Evolutionary conservation across 2,888 invertebrate genomes (phyloP).

Genomic region (Caenorhabditis doughertyi): DNA sequence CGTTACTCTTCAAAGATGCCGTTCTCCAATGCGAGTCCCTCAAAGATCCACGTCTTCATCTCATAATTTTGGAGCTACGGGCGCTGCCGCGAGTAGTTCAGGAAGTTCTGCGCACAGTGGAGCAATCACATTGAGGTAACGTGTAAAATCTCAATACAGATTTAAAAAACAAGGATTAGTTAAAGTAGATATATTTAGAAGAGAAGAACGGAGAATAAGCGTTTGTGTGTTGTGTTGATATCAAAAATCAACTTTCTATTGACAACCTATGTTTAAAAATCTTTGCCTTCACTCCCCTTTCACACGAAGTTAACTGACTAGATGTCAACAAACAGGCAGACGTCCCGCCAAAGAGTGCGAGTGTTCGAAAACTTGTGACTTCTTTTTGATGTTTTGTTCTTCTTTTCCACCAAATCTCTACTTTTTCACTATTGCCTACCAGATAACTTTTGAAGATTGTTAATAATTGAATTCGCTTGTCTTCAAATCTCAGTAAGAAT

Average conservation of each 20-base stretch:
- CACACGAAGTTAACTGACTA: conserved; percentile 38
- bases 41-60: conserved; percentile 64
- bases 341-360: conserved; percentile 5
- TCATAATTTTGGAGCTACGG: conserved; percentile 50
- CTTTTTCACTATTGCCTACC: not conserved
- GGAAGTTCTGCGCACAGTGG: conserved; percentile 44
- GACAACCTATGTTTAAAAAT: conserved; percentile 21
- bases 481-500: too few species aligned
- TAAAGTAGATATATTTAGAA: not conserved
- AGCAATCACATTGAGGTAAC: conserved; percentile 54
- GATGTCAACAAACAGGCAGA: conserved; percentile 28
- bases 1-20: conserved; percentile 71
- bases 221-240: not conserved
- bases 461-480: not conserved
- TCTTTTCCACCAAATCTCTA: not conserved
- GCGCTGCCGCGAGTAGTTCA: conserved; percentile 27
- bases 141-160: too few species aligned
- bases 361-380: conserved; percentile 36
- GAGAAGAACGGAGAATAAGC: not conserved
- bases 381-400: conserved; percentile 21
- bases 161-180: too few species aligned
- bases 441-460: not conserved
- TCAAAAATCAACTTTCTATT: not conserved
- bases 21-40: conserved; percentile 66
- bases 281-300: not conserved